Base-by-base conservation (phyloP, 2,888 invertebrate genomes). In the Meghimatium bilineatum region DNA sequence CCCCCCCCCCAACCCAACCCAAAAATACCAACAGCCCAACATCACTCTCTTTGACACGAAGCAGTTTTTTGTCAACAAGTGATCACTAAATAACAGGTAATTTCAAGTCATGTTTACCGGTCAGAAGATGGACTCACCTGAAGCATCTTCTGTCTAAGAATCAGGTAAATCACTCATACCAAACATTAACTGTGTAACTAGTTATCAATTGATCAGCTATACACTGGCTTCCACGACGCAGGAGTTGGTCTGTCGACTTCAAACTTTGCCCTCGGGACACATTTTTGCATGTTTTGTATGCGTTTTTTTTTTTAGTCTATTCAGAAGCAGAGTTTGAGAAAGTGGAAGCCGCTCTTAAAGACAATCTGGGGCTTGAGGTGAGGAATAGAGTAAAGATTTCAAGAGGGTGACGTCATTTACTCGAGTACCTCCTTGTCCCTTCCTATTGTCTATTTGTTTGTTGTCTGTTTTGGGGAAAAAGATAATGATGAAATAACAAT, bases 401-500 rank as follows among this genome's bases (percentile, higher is more conserved):
- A 8, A 38, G 14, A 38, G 36, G 36, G 2, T 29, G 71, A 71
- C 71, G 36, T 71, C 38, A 38, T 26, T 26, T 38, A 26, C 38
- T 38, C 26, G 12, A 71, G 71, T 38, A 26, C 20, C 38, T 71
- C 38, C 71, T 26, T 26, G 23, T 38, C 0, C 8, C 6, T 26
- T 38, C 23, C 38, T 12, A 26, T 71, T 71, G 71, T 71, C 26
- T 36, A n/a, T 71, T 71, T 71, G 71, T 71, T 36, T 71, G 36
- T 71, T 38, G 38, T n/a, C 10, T 38, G 32, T 71, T 38, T 71
- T 36, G 29, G 26, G 23, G 8, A 12, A 44, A 1, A 23, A 20
- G 71, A 71, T 71, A 71, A 71, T 71, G 36, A 38, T 17, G 26
- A 38, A 71, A 71, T 71, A 36, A 71, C 71, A 71, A 38, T 38